Evolutionary conservation across 2,797 vertebrate species (phyloP).

Genomic region (Sebastes taczanowskii): DNA sequence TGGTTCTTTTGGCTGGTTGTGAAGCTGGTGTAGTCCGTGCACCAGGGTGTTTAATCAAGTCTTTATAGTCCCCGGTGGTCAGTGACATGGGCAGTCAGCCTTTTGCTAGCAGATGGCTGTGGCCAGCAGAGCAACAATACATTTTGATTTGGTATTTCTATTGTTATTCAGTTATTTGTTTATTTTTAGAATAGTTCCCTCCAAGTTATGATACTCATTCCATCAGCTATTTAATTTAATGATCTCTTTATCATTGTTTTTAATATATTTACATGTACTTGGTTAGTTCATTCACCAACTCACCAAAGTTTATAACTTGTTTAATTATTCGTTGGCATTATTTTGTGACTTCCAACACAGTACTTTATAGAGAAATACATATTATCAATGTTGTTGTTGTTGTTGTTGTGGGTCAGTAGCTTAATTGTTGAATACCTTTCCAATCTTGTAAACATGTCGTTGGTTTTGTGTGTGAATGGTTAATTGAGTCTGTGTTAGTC

Average conservation of each 20-base stretch:
- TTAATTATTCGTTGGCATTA: background rate
- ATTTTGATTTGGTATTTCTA: background rate
- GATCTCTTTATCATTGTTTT: background rate
- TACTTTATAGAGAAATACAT: background rate
- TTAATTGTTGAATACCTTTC: background rate
- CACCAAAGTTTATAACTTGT: background rate
- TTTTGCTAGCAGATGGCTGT: background rate
- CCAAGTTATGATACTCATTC: background rate
- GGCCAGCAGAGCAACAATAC: background rate
- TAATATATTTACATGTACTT: background rate
- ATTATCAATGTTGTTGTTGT: background rate
- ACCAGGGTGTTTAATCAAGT: background rate
- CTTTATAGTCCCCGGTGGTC: background rate
- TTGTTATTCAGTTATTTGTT: background rate
- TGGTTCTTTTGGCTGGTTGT: slow-evolving; percentile 18
- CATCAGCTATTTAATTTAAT: background rate
- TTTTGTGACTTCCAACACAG: background rate
- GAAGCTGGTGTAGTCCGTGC: background rate
- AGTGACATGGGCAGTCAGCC: background rate
- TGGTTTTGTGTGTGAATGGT: background rate
- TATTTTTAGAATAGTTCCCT: background rate
- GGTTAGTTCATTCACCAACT: background rate
- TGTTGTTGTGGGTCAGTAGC: background rate
- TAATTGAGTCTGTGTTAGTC: background rate
- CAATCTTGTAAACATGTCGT: background rate